These are phyloP conservation scores for Henricia sp. DNA, from an alignment of 53 echinoderm and acorn worm genomes.

Conservation along the genomic window DNA sequence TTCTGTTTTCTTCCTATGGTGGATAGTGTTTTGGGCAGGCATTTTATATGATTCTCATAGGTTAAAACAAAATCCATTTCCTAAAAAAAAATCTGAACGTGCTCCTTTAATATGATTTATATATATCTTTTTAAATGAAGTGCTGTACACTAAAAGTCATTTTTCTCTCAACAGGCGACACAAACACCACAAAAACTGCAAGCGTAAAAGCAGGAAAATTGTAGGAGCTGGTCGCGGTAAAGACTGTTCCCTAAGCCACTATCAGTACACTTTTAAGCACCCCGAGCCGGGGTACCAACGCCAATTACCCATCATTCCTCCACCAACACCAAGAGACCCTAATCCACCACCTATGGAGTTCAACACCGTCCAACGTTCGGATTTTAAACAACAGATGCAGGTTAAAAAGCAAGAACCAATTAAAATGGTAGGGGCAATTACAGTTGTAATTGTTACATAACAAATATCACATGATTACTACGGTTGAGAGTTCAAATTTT, in stretches of 20 bases:
- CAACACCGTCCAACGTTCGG: conserved; percentile 82
- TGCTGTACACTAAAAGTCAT: too few species aligned
- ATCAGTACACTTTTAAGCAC: conserved; percentile 75
- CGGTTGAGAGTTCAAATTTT: too few species aligned
- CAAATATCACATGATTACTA: too few species aligned
- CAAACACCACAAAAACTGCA: conserved; percentile 82
- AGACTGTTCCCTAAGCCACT: conserved; percentile 77
- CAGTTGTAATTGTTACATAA: too few species aligned
- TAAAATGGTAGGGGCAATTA: conserved; percentile 78
- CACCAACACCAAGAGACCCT: conserved; percentile 88
- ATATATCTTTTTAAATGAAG: too few species aligned
- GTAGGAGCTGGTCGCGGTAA: conserved; percentile 29
- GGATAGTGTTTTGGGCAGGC: too few species aligned
- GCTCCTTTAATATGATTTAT: too few species aligned
- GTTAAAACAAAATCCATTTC: too few species aligned
- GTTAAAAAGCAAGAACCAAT: conserved; percentile 67
- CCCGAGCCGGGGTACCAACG: conserved; percentile 54
- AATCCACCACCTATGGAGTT: conserved; percentile 91
- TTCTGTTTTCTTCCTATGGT: too few species aligned
- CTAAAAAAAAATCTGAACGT: too few species aligned
- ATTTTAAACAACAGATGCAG: conserved; percentile 67
- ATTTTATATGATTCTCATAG: too few species aligned
- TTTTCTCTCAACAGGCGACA: too few species aligned
- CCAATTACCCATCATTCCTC: conserved; percentile 81
- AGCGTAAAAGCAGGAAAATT: conserved; percentile 51